Evolutionary conservation across 1,140 invertebrate species (phyloP).

Genomic region (Sinonovacula constricta): DNA sequence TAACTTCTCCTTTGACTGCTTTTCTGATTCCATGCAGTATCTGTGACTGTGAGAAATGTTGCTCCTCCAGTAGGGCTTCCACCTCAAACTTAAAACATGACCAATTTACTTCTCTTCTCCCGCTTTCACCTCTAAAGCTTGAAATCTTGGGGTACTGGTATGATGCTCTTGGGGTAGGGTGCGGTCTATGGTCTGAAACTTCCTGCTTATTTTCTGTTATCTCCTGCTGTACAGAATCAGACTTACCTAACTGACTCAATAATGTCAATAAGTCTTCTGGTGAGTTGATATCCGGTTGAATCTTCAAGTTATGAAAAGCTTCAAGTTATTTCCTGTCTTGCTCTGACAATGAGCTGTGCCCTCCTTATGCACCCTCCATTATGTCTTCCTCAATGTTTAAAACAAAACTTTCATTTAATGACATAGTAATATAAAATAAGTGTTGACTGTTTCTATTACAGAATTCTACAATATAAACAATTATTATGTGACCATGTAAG

Average conservation of each 20-base stretch:
- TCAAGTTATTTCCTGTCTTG: no score
- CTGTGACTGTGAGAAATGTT: not conserved
- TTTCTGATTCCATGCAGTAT: slow-evolving; percentile 15
- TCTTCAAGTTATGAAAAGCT: no score
- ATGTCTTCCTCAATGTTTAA: no score
- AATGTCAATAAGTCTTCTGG: no score
- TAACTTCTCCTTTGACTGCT: slow-evolving; percentile 8
- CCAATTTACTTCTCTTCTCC: slow-evolving; percentile 21
- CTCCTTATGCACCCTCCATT: no score
- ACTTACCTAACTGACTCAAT: not conserved
- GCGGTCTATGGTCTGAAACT: not conserved
- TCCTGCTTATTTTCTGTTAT: not conserved
- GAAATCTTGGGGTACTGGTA: slow-evolving; percentile 13
- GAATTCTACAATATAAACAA: no score
- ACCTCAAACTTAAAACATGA: slow-evolving; percentile 17
- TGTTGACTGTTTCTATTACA: no score
- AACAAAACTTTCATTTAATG: no score
- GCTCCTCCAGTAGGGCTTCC: not conserved
- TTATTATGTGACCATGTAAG: no score
- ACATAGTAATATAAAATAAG: no score
- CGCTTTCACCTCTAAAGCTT: slow-evolving; percentile 6
- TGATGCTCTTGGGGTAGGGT: not conserved
- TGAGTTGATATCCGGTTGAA: no score
- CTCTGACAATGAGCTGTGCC: no score
- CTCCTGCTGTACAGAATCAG: not conserved